A percentile compares a stretch with the other conserved stretches of the same genome.
Conservation (phyloP, 1,140 invertebrate species). For the Drosophila miranda region DNA sequence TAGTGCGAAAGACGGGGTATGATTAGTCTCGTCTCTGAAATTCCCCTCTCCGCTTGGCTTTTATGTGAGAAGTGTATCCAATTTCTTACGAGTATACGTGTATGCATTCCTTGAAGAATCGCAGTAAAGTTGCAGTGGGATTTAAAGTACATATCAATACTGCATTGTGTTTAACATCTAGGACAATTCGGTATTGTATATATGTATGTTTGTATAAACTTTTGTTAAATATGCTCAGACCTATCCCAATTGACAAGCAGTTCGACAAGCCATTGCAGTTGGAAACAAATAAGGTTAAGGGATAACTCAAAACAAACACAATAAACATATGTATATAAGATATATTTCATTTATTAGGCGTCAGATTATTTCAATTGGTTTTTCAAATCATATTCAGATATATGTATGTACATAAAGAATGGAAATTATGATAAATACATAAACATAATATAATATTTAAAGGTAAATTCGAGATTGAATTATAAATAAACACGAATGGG, state of each 20-base stretch:
- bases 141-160: slow-evolving; percentile 26
- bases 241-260: slow-evolving; percentile 58
- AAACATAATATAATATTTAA: slow-evolving; percentile 57
- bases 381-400: slow-evolving; percentile 49
- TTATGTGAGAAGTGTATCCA: slow-evolving; percentile 18
- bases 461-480: slow-evolving; percentile 70
- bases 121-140: slow-evolving; percentile 41
- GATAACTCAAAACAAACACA: slow-evolving; percentile 13
- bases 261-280: slow-evolving; percentile 2
- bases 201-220: slow-evolving; percentile 30
- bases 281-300: slow-evolving; percentile 3
- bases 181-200: slow-evolving; percentile 32
- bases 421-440: slow-evolving; percentile 60
- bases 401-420: slow-evolving; percentile 70
- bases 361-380: slow-evolving; percentile 62
- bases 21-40: slow-evolving; percentile 4
- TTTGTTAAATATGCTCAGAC: slow-evolving; percentile 34
- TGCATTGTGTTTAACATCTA: slow-evolving; percentile 50
- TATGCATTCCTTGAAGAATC: slow-evolving; percentile 5
- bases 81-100: slow-evolving; percentile 1
- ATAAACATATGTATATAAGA: slow-evolving; percentile 29
- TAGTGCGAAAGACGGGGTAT: slow-evolving; percentile 20
- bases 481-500: slow-evolving; percentile 49
- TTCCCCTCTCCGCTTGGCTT: slow-evolving; percentile 29
- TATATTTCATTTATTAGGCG: slow-evolving; percentile 73